phyloP scores from a whole-genome alignment of 2,113 vertebrate genomes.

The Crypturellus undulatus region DNA sequence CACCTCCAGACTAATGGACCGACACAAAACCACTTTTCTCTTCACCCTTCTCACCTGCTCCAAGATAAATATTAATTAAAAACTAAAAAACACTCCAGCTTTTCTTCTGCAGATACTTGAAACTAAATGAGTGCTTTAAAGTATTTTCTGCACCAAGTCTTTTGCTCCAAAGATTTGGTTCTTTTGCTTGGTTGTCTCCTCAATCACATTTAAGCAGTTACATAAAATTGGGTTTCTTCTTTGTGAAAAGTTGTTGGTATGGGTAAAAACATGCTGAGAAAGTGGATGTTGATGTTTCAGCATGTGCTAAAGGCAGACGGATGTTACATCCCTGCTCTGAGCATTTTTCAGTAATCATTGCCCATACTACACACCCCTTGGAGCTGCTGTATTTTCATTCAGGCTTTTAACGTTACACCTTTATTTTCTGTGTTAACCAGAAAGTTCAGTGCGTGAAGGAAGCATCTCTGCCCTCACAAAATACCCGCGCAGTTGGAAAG shows the following conservation, averaged over 20 bases:
- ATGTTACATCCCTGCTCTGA: neutral
- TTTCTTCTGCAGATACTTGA: neutral
- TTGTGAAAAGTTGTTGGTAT: neutral
- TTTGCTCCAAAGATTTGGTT: neutral
- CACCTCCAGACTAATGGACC: slow-evolving; percentile 28
- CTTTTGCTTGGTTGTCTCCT: neutral
- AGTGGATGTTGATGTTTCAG: neutral
- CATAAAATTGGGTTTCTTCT: fast-evolving
- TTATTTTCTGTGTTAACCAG: neutral
- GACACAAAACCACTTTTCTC: neutral
- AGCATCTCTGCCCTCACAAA: neutral
- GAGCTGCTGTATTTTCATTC: neutral
- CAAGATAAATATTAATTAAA: slow-evolving; percentile 18
- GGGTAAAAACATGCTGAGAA: neutral
- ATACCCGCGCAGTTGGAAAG: neutral
- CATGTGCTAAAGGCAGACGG: neutral
- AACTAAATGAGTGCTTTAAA: neutral
- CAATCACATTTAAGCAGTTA: neutral
- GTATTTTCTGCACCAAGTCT: neutral
- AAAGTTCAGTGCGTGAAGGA: neutral
- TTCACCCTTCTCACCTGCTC: slow-evolving; percentile 46
- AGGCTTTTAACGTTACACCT: neutral
- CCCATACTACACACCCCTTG: fast-evolving
- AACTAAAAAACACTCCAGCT: neutral
- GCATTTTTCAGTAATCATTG: neutral